phyloP scores from a whole-genome alignment of 2,113 vertebrate genomes.

The Pangasianodon gigas region DNA sequence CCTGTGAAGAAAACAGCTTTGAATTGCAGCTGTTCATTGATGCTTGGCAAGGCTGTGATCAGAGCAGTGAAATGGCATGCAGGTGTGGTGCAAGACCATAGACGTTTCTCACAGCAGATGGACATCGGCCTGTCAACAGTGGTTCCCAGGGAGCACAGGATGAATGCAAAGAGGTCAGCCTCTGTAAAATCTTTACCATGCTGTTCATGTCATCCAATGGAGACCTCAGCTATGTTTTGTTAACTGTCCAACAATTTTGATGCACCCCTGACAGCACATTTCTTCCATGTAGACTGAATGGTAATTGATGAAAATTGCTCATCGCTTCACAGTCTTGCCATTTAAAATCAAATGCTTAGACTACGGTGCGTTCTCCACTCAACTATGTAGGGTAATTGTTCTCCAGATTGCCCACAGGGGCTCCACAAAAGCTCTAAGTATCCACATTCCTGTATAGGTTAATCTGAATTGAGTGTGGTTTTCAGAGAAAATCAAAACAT shows the following conservation, averaged over 20 bases:
- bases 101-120: constrained; percentile 51
- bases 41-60: constrained; percentile 63
- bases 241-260: constrained; percentile 44
- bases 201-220: constrained; percentile 40
- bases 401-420: constrained; percentile 70
- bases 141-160: constrained; percentile 39
- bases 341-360: constrained; percentile 44
- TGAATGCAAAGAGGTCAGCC: constrained; percentile 41
- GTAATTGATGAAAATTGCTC: constrained; percentile 55
- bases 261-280: constrained; percentile 36
- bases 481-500: constrained; percentile 76
- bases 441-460: constrained; percentile 74
- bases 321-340: constrained; percentile 24
- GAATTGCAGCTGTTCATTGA: constrained; percentile 77
- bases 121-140: constrained; percentile 67
- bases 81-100: constrained; percentile 68
- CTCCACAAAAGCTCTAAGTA: constrained; percentile 68
- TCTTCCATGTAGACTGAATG: constrained; percentile 33
- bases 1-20: constrained; percentile 66
- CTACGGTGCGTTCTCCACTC: constrained; percentile 26
- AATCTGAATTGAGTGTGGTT: constrained; percentile 76
- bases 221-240: constrained; percentile 52
- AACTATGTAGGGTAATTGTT: constrained; percentile 70
- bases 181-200: constrained; percentile 50
- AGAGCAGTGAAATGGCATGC: constrained; percentile 70